Base-by-base conservation (phyloP, 2,797 vertebrate genomes). In the Hoplostethus mediterraneus region DNA sequence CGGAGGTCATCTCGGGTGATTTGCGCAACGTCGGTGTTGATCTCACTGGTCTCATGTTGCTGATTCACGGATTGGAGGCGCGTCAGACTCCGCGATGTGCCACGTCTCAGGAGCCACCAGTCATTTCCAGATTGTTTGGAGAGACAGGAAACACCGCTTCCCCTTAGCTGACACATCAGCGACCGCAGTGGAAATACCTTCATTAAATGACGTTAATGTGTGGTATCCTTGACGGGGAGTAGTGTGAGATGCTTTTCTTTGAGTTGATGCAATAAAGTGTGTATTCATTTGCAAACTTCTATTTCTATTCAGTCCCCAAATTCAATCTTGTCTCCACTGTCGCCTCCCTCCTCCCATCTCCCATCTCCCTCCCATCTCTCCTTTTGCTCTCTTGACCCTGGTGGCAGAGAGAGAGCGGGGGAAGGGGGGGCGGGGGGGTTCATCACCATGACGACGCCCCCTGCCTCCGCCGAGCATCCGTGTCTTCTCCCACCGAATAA, bases 391-490 rank as follows among this genome's bases (percentile, higher is more conserved):
- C 28, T 36, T 65, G 53, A 83, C 81, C 76, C 57, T 9, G 6
- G 55, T 30, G 63, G 28, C 25, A 63, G 9, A 59, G 30, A 42
- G 53, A 47, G 30, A 42, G 53, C 42, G 30, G 62, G 9, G 6
- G 1, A 21, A n/a, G n/a, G 13, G 36, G 44, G 30, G 62, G 52
- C 47, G 40, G 36, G 0, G 40, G 36, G 0, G 2, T 40, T 67
- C n/a, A 62, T 89, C 67, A 21, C 75, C 79, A 82, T 84, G 82
- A 51, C 73, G 60, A 88, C 84, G 11, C 42, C 56, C 56, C 57
- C 56, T 60, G 31, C 63, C 56, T 82, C 47, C 63, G 16, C 31
- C 38, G 44, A 75, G 79, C 81, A 74, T 71, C 76, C 40, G 11
- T 73, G 61, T 57, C 21, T 13, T 13, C 59, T 53, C 33, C 52